A percentile compares a stretch with the other conserved stretches of the same genome.
phyloP scores from a whole-genome alignment of 2,888 invertebrate genomes.

The Cosmopolites sordidus region DNA sequence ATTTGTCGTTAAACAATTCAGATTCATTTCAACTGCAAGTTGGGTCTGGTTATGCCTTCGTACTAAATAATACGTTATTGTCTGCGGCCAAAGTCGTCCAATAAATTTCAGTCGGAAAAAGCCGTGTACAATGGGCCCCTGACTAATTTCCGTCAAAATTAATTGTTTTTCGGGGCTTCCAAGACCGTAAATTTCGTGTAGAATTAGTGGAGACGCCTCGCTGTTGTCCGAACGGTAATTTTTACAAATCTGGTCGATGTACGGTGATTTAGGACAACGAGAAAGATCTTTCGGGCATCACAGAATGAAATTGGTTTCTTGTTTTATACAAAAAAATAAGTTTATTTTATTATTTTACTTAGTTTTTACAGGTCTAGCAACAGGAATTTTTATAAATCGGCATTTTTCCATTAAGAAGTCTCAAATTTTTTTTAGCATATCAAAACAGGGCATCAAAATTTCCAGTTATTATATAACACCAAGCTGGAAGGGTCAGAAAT shows the following conservation, averaged over 20 bases:
- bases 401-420: too few species aligned
- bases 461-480: too few species aligned
- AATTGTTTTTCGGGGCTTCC: conserved; percentile 13
- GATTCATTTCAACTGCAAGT: too few species aligned
- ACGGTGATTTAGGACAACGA: not conserved
- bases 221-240: conserved; percentile 10
- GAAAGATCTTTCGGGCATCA: not conserved
- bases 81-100: not conserved
- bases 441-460: too few species aligned
- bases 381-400: too few species aligned
- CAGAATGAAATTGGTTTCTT: too few species aligned
- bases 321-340: too few species aligned
- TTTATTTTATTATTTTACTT: too few species aligned
- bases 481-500: too few species aligned
- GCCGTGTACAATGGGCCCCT: conserved; percentile 10
- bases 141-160: conserved; percentile 15
- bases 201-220: conserved; percentile 9
- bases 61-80: not conserved
- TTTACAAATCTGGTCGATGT: conserved; percentile 12
- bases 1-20: too few species aligned
- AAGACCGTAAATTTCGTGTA: conserved; percentile 9
- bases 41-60: not conserved
- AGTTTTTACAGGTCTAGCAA: too few species aligned
- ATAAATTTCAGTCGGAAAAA: not conserved
- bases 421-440: too few species aligned